phyloP scores from a whole-genome alignment of 2,113 vertebrate species.

The Sisor rabdophorus region DNA sequence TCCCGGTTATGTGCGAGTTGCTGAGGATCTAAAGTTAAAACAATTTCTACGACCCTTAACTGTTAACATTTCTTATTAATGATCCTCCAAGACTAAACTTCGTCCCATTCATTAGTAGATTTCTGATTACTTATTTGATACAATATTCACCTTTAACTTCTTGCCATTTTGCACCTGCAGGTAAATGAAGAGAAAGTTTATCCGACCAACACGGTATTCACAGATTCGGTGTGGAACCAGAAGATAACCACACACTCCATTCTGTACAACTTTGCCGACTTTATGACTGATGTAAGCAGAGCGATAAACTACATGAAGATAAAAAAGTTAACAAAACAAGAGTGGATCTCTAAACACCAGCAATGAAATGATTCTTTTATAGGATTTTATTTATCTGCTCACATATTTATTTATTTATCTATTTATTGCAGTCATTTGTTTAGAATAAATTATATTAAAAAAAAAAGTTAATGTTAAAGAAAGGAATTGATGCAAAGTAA shows the following conservation, averaged over 20 bases:
- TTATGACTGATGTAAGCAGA: constrained; percentile 69
- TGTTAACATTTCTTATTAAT: too few relatives aligned
- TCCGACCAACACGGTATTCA: constrained; percentile 43
- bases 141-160: too few relatives aligned
- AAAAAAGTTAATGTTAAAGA: not conserved
- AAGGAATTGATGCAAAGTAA: not conserved
- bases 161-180: constrained; percentile 16
- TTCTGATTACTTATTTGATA: too few relatives aligned
- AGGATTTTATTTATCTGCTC: not conserved
- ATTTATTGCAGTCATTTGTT: constrained; percentile 5
- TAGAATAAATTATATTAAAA: not conserved
- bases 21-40: too few relatives aligned
- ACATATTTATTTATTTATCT: constrained; percentile 32
- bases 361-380: not conserved
- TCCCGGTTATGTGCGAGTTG: too few relatives aligned
- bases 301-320: constrained; percentile 51
- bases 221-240: constrained; percentile 60
- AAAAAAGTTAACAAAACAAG: not conserved
- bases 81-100: too few relatives aligned
- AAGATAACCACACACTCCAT: constrained; percentile 66
- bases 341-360: not conserved
- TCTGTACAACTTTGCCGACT: constrained; percentile 67
- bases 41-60: too few relatives aligned
- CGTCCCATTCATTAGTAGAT: too few relatives aligned
- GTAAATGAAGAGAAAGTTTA: not conserved